phyloP scores from a whole-genome alignment of 1,140 invertebrate species.

The fruit fly (Drosophila melanogaster) region Release_6_plus_ISO1_MT NC_004354.4:12531501-12532000 shows the following conservation, averaged over 20 bases:
- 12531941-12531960: conserved; percentile 17
- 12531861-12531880: conserved; percentile 7
- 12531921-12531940: neutral
- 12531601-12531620: neutral
- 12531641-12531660: no score
- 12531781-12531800: neutral
- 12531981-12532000: conserved; percentile 2
- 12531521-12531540: neutral
- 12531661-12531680: neutral
- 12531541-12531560: neutral
- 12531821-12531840: neutral
- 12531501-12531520: conserved; percentile 12
- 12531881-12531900: conserved; percentile 29
- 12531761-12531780: no score
- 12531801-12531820: conserved; percentile 11
- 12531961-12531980: conserved; percentile 16
- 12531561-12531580: conserved; percentile 14
- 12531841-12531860: conserved; percentile 4
- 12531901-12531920: conserved; percentile 35
- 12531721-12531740: no score
- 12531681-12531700: neutral
- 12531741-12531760: no score
- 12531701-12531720: no score
- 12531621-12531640: neutral
- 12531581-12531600: conserved; percentile 11